phyloP scores from a whole-genome alignment of 2,888 invertebrate species.

The Platycheirus rosarum region DNA sequence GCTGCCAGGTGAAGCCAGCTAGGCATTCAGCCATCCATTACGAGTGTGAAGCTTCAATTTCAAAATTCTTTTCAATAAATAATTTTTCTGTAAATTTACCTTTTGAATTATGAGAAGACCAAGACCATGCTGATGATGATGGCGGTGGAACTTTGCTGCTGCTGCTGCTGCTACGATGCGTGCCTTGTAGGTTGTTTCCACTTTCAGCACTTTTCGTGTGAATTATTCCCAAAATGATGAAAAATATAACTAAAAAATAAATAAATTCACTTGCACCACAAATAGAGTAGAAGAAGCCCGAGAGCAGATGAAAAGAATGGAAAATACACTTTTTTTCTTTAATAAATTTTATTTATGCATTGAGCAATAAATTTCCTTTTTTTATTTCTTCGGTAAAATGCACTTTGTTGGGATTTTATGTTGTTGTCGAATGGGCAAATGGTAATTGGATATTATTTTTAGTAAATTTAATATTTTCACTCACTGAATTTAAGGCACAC shows the following conservation, averaged over 20 bases:
- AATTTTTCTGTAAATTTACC: slow-evolving; percentile 63
- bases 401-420: slow-evolving; percentile 52
- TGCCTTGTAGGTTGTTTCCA: slow-evolving; percentile 43
- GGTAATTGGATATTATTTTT: slow-evolving; percentile 37
- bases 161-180: slow-evolving; percentile 34
- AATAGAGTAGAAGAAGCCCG: slow-evolving; percentile 27
- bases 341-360: slow-evolving; percentile 20
- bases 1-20: slow-evolving; percentile 52
- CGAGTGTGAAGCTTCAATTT: slow-evolving; percentile 62
- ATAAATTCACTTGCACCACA: slow-evolving; percentile 66
- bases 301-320: slow-evolving; percentile 16
- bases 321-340: slow-evolving; percentile 45
- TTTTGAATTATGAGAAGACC: slow-evolving; percentile 68
- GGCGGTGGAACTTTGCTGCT: slow-evolving; percentile 28
- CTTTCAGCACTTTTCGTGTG: slow-evolving; percentile 43
- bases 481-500: slow-evolving; percentile 63
- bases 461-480: slow-evolving; percentile 32
- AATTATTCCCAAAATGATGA: slow-evolving; percentile 67
- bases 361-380: slow-evolving; percentile 34
- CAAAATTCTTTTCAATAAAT: slow-evolving; percentile 41
- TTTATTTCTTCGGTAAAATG: slow-evolving; percentile 47
- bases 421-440: slow-evolving; percentile 32
- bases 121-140: slow-evolving; percentile 23
- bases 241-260: slow-evolving; percentile 29
- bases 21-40: slow-evolving; percentile 9